Evolutionary conservation across 2,888 invertebrate species (phyloP), one percentile per base, ranked within the genome.

Genomic region (Glaucopsyche alexis): DNA sequence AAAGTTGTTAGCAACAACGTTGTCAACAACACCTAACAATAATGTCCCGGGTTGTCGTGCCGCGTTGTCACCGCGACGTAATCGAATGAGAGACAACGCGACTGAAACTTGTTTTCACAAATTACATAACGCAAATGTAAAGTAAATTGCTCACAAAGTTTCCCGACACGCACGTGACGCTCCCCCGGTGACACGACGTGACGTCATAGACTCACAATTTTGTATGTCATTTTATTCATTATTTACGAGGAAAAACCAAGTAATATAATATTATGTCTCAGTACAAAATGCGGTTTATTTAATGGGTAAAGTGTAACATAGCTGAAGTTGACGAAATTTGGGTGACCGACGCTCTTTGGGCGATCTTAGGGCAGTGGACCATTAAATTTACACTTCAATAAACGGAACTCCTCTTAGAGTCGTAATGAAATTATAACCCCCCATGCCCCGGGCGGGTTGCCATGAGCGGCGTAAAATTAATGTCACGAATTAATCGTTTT

Each of bases 81-180:
- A 66, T 42, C 66, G 42, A 66, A 66, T 66, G 42, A 65, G n/a
- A 65, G 38, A 42, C 42, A 42, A 66, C n/a, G 66, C 66, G 40
- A 66, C 40, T 66, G 66, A 66, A 66, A 66, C 66, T 66, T 66
- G 66, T 66, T 66, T 66, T 66, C 66, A 42, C 65, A 65, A 65
- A 65, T 65, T 40, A 65, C 65, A 40, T 65, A 65, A 65, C 42
- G 42, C 66, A n/a, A 66, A n/a, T 66, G 42, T 66, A 66, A 42
- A 42, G 42, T 42, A 66, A 66, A 66, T 66, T 66, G 66, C 40
- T 66, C 42, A 8, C 66, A 66, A 65, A 66, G 66, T 16, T 42
- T 14, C 42, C 11, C 42, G 66, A 6, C 66, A 66, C 42, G 66
- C 60, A 60, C 60, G 11, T 60, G 55, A 29, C 60, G 11, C 60